phyloP scores from a whole-genome alignment of 2,113 vertebrate genomes.

The Ictalurus furcatus region DNA sequence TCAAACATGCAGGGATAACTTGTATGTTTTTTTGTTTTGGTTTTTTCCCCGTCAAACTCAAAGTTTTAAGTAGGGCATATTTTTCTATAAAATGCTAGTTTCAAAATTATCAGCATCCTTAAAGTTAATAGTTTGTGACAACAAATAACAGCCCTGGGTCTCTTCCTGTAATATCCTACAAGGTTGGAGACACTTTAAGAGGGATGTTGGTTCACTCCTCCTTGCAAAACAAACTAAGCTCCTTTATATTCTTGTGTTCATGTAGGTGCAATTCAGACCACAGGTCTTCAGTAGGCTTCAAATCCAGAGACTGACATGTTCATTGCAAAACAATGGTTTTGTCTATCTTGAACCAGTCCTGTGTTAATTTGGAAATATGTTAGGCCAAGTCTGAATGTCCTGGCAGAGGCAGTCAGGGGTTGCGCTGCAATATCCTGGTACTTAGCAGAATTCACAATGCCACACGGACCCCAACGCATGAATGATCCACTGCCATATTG shows the following conservation, averaged over 20 bases:
- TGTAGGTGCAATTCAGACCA: not conserved
- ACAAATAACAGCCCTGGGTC: not conserved
- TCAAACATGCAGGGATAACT: not conserved
- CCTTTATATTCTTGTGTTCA: not conserved
- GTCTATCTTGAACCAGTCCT: not conserved
- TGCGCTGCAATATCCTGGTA: not conserved
- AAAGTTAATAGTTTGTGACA: not conserved
- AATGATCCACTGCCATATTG: not conserved
- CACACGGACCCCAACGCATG: not conserved
- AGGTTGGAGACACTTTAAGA: not conserved
- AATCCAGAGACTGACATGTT: not conserved
- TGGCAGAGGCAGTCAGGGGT: not conserved
- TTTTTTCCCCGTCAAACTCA: not conserved
- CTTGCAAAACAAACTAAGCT: not conserved
- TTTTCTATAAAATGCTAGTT: not conserved
- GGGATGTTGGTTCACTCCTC: not conserved
- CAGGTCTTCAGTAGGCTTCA: not conserved
- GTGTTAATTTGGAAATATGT: not conserved
- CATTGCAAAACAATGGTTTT: not conserved
- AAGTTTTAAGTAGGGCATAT: not conserved
- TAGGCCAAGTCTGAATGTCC: not conserved
- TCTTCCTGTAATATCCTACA: too few relatives aligned
- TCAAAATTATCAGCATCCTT: not conserved
- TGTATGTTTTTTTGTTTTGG: not conserved
- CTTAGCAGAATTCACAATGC: not conserved